Evolutionary conservation across 2,113 vertebrate species (phyloP).

Genomic region (Chiloscyllium plagiosum): DNA sequence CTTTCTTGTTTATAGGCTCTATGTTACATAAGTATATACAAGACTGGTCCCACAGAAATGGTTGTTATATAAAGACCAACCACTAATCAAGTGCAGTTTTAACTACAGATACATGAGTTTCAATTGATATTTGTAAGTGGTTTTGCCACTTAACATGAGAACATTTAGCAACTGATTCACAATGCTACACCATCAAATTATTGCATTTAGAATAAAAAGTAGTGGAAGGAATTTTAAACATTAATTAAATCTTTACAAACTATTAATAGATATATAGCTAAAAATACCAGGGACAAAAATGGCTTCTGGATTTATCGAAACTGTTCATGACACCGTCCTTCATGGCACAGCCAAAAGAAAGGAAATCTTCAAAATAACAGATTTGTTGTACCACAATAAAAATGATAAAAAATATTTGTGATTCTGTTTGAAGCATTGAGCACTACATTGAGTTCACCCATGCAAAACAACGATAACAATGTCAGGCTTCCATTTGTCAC

Average conservation of each 20-base stretch:
- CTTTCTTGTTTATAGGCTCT: neutral
- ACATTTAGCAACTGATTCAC: neutral
- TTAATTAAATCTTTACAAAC: neutral
- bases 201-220: neutral
- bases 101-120: neutral
- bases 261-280: neutral
- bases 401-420: neutral
- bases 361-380: neutral
- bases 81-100: neutral
- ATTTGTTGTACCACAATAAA: neutral
- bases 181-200: neutral
- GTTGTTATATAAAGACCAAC: neutral
- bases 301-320: neutral
- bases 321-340: neutral
- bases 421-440: neutral
- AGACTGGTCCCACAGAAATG: neutral
- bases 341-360: neutral
- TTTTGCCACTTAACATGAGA: neutral
- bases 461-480: neutral
- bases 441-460: neutral
- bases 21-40: neutral
- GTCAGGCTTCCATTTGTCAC: neutral
- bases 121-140: neutral
- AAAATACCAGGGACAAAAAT: neutral
- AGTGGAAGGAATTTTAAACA: neutral